Evolutionary conservation across 2,113 vertebrate genomes (phyloP).

Genomic region (Apodemus speciosus): DNA sequence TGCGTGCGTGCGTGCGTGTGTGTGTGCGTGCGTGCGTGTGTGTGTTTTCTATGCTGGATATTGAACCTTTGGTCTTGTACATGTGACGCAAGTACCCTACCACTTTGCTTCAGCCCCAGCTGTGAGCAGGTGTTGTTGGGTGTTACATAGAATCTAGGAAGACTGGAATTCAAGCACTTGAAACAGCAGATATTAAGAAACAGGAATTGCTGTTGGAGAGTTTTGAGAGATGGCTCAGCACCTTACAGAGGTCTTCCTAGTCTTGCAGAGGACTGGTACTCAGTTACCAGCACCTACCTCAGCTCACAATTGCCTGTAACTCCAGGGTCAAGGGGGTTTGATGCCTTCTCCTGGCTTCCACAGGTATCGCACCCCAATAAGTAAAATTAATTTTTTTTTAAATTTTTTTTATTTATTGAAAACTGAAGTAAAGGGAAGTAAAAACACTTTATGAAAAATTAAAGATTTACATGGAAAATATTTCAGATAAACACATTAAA

Average conservation of each 20-base stretch:
- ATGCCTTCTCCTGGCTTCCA: not conserved
- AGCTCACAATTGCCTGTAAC: not conserved
- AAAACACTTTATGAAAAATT: too few species aligned
- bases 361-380: not conserved
- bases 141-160: slow-evolving; percentile 7
- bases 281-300: not conserved
- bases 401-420: too few species aligned
- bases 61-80: not conserved
- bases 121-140: not conserved
- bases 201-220: not conserved
- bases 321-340: not conserved
- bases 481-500: too few species aligned
- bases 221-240: not conserved
- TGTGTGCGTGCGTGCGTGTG: not conserved
- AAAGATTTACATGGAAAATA: too few species aligned
- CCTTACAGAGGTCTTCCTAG: not conserved
- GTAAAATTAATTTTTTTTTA: not conserved
- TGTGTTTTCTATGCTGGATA: not conserved
- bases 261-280: not conserved
- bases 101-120: not conserved
- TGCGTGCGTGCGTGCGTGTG: not conserved
- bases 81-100: not conserved
- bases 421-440: too few species aligned
- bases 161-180: not conserved
- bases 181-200: not conserved